Conservation (phyloP, 2,888 invertebrate species). For the Polia nebulosa region DNA sequence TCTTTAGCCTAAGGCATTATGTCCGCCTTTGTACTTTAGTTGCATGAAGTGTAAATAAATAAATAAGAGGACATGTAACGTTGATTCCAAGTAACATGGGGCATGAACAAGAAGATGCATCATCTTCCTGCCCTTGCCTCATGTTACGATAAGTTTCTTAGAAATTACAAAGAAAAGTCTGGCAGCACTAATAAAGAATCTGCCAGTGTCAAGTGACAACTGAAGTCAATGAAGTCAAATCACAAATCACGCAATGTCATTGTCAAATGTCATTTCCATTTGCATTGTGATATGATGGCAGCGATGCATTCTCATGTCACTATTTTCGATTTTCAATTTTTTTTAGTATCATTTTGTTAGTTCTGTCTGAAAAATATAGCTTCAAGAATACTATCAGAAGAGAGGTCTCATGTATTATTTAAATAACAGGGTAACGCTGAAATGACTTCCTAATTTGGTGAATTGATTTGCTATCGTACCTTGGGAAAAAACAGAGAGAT, state of each 20-base stretch:
- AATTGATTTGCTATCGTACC: constrained; percentile 44
- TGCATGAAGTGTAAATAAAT: no score
- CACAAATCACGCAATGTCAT: not conserved
- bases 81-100: not conserved
- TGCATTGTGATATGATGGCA: constrained; percentile 35
- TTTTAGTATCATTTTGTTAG: constrained; percentile 21
- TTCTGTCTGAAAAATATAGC: constrained; percentile 21
- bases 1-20: no score
- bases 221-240: not conserved
- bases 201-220: constrained; percentile 11
- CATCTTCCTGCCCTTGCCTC: no score
- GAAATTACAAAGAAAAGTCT: not conserved
- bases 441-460: constrained; percentile 33
- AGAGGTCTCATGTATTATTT: not conserved
- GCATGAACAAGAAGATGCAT: not conserved
- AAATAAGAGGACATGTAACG: no score
- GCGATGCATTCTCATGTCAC: constrained; percentile 40
- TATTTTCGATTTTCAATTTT: constrained; percentile 47
- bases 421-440: constrained; percentile 11
- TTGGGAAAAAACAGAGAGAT: constrained; percentile 36
- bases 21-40: no score
- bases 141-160: not conserved
- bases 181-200: not conserved
- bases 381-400: not conserved
- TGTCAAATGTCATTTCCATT: constrained; percentile 26